Conservation (phyloP, 2,888 invertebrate species). For the Acrobasis repandana region DNA sequence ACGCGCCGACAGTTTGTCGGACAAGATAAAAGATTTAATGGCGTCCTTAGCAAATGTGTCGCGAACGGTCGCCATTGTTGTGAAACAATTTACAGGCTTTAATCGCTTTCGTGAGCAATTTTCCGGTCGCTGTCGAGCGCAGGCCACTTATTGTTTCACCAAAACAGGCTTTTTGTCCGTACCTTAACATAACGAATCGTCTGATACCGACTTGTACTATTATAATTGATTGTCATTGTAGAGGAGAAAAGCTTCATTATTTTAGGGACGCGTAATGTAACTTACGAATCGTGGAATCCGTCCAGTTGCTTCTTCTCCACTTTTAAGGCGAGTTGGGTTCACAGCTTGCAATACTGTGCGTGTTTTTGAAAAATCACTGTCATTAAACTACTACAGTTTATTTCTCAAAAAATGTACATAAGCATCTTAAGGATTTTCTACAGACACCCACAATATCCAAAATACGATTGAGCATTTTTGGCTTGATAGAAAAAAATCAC, state of each 20-base stretch:
- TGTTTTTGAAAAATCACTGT: too few relatives aligned
- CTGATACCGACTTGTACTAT: slow-evolving; percentile 13
- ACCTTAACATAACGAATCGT: slow-evolving; percentile 29
- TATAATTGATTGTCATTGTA: neutral
- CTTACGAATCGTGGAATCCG: too few relatives aligned
- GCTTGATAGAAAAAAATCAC: too few relatives aligned
- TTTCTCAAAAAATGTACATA: too few relatives aligned
- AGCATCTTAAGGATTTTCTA: too few relatives aligned
- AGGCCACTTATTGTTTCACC: slow-evolving; percentile 50
- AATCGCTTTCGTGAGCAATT: slow-evolving; percentile 61
- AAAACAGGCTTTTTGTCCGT: slow-evolving; percentile 26
- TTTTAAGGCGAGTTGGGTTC: too few relatives aligned
- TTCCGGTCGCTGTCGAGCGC: slow-evolving; percentile 54
- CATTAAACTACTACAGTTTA: too few relatives aligned
- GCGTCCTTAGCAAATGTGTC: slow-evolving; percentile 48
- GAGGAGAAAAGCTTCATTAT: neutral
- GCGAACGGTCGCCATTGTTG: slow-evolving; percentile 52
- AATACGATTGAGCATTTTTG: too few relatives aligned
- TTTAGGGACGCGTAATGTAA: neutral
- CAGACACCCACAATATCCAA: too few relatives aligned
- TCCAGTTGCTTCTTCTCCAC: too few relatives aligned
- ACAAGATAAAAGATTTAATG: slow-evolving; percentile 53
- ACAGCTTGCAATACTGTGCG: too few relatives aligned
- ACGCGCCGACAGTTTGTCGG: slow-evolving; percentile 26
- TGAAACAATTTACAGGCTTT: slow-evolving; percentile 61